Percentiles rank a stretch among this genome's conserved stretches.
Conservation (phyloP, 2,797 vertebrate species). For the Tarsius wallacei region DNA sequence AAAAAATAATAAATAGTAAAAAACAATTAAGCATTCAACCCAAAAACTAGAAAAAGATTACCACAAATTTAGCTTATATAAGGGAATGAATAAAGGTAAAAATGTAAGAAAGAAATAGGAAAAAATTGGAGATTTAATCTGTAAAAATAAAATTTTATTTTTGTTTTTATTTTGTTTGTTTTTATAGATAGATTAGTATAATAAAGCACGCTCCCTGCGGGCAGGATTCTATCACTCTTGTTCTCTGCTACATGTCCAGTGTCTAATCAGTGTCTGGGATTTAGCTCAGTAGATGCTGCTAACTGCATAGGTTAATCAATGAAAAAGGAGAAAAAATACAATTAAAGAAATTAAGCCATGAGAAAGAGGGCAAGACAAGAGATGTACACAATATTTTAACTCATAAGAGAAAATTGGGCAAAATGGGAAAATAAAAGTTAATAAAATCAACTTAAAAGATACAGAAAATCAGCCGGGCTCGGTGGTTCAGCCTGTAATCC, state of each 20-base stretch:
- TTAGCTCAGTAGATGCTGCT: background rate
- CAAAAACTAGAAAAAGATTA: background rate
- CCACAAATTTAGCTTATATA: background rate
- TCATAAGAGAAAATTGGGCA: background rate
- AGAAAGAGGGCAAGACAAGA: conserved; percentile 1
- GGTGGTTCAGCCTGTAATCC: too few relatives aligned
- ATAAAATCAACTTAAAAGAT: background rate
- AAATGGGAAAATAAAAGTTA: background rate
- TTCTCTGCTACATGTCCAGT: background rate
- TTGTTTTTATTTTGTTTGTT: background rate
- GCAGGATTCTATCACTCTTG: background rate
- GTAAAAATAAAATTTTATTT: background rate
- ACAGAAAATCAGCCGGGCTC: background rate
- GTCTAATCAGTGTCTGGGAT: background rate
- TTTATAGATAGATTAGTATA: background rate
- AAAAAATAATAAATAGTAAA: background rate
- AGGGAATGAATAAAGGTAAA: background rate
- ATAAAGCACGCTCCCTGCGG: background rate
- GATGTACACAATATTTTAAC: background rate
- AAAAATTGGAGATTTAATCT: background rate
- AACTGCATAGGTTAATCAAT: background rate
- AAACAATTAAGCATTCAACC: background rate
- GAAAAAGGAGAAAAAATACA: conserved; percentile 38
- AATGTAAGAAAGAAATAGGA: background rate
- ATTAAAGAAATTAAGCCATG: background rate